These are phyloP conservation scores for Drosophila leonis DNA, from an alignment of 2,888 invertebrate genomes.

Conservation along the genomic window DNA sequence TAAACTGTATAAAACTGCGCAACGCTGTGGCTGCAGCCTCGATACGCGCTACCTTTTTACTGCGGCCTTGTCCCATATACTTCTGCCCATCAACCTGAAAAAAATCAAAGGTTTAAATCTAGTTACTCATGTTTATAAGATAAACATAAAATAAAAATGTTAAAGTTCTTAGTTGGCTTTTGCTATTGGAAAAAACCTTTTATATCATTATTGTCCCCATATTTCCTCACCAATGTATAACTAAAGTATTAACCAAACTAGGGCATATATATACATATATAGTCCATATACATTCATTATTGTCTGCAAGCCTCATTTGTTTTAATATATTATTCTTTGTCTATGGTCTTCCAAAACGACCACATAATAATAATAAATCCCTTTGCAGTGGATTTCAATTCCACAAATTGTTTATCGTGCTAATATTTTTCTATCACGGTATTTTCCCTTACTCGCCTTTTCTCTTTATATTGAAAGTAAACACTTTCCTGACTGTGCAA, in stretches of 20 bases:
- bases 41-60: slow-evolving; percentile 87
- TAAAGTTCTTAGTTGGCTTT: background rate
- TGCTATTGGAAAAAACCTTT: background rate
- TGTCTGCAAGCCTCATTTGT: background rate
- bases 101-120: background rate
- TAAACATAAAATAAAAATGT: background rate
- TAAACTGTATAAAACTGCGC: slow-evolving; percentile 87
- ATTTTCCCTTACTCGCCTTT: background rate
- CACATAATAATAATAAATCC: background rate
- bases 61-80: slow-evolving; percentile 87
- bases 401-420: slow-evolving; percentile 2
- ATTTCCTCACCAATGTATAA: background rate
- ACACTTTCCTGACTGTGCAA: background rate
- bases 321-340: background rate
- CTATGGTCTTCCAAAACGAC: background rate
- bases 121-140: background rate
- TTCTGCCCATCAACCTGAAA: slow-evolving; percentile 87
- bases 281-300: background rate
- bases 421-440: slow-evolving; percentile 33
- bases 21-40: slow-evolving; percentile 87
- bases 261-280: background rate
- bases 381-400: slow-evolving; percentile 8
- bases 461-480: background rate
- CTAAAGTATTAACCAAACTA: background rate
- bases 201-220: background rate